phyloP scores from a whole-genome alignment of 2,797 vertebrate species.

The Dromococcyx pavoninus region DNA sequence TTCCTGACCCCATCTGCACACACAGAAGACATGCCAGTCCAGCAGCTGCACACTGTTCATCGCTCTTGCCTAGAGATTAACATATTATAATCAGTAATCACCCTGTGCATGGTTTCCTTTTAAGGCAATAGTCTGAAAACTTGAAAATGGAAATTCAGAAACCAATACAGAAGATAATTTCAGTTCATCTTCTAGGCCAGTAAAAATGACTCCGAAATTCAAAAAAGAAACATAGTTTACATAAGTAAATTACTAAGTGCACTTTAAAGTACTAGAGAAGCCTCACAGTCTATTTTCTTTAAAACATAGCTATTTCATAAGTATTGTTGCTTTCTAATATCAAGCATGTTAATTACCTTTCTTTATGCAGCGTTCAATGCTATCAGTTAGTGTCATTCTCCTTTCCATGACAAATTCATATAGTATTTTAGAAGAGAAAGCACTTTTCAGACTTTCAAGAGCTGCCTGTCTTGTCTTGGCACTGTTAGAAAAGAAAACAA shows the following conservation, averaged over 20 bases:
- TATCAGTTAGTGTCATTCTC: conserved; percentile 95
- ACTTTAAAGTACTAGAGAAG: neutral
- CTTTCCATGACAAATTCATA: conserved; percentile 94
- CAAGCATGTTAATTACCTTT: conserved; percentile 83
- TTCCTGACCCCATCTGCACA: conserved; percentile 93
- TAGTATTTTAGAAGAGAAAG: conserved; percentile 91
- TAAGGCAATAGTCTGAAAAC: neutral
- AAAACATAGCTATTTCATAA: neutral
- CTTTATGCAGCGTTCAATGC: conserved; percentile 95
- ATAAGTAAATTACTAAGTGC: neutral
- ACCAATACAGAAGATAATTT: neutral
- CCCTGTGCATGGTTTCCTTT: neutral
- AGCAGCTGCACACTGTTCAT: conserved; percentile 91
- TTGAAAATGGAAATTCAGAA: neutral
- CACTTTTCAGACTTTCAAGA: conserved; percentile 90
- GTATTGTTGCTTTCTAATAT: neutral
- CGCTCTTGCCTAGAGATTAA: conserved; percentile 85
- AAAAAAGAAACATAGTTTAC: neutral
- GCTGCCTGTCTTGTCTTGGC: conserved; percentile 94
- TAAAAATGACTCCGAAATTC: neutral
- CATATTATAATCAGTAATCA: neutral
- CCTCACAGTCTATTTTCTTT: neutral
- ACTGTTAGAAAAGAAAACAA: conserved; percentile 73
- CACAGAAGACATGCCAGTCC: conserved; percentile 92
- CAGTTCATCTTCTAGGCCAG: neutral